Conservation (phyloP, 64 coral and sea anemone genomes). For the Stichodactyla helianthus region DNA sequence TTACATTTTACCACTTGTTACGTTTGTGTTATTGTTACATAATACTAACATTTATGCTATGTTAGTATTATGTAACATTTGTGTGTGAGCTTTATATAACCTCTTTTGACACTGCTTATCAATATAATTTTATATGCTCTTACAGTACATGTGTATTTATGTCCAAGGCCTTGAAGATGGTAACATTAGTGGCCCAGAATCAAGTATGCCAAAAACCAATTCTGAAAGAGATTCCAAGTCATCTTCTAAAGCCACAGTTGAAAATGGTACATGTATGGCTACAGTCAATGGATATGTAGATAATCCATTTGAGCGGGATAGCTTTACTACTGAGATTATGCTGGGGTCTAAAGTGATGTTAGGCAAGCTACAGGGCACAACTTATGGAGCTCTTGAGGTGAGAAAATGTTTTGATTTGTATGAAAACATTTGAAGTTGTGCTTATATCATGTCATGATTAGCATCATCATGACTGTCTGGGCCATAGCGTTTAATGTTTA, state of each 20-base stretch:
- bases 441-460: no score
- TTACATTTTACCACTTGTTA: no score
- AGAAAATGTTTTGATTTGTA: neutral
- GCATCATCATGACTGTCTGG: no score
- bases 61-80: no score
- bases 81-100: neutral
- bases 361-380: neutral
- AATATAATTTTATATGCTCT: no score
- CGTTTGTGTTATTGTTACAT: no score
- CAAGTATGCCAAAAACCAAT: neutral
- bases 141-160: no score
- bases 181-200: neutral
- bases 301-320: slow-evolving; percentile 17
- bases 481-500: no score
- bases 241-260: neutral
- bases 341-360: neutral
- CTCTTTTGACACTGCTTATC: neutral
- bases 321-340: neutral
- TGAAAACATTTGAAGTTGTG: no score
- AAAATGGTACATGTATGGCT: neutral
- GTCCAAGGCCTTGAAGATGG: neutral
- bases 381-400: slow-evolving; percentile 13
- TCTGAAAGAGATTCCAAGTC: neutral
- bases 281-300: neutral
- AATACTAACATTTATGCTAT: no score